phyloP scores from a whole-genome alignment of 1,140 invertebrate genomes.

The Bombus consobrinus region DNA sequence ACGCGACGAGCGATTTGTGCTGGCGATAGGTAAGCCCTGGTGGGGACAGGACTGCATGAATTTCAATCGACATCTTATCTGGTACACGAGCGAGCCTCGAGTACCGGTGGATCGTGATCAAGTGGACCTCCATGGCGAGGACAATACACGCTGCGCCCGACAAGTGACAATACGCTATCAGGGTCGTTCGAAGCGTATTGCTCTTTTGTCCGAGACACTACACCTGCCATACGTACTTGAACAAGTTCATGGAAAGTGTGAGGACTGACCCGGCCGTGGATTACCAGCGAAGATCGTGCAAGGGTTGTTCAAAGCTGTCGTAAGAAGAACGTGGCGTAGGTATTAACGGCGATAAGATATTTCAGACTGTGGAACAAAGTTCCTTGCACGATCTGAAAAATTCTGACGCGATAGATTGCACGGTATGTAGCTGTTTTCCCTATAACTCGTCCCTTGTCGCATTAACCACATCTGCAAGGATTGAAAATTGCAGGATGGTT shows the following conservation, averaged over 20 bases:
- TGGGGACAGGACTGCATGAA: slow-evolving; percentile 74
- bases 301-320: slow-evolving; percentile 37
- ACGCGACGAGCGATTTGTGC: slow-evolving; percentile 50
- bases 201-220: slow-evolving; percentile 77
- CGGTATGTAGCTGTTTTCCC: not conserved
- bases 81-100: slow-evolving; percentile 64
- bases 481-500: too few species aligned
- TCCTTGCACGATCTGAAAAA: not conserved
- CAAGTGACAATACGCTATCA: slow-evolving; percentile 81
- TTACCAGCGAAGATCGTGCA: slow-evolving; percentile 41
- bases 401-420: not conserved
- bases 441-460: too few species aligned
- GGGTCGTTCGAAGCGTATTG: slow-evolving; percentile 77
- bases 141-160: slow-evolving; percentile 78
- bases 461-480: too few species aligned
- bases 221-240: slow-evolving; percentile 69
- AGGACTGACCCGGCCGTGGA: slow-evolving; percentile 69
- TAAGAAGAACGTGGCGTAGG: slow-evolving; percentile 1
- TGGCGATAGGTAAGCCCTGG: slow-evolving; percentile 47
- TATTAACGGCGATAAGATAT: slow-evolving; percentile 33
- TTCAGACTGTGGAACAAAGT: not conserved
- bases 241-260: slow-evolving; percentile 71
- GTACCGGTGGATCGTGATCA: slow-evolving; percentile 78
- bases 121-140: slow-evolving; percentile 80
- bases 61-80: slow-evolving; percentile 82